Conservation (phyloP, 1,140 invertebrate species). For the Zophobas atratus region DNA sequence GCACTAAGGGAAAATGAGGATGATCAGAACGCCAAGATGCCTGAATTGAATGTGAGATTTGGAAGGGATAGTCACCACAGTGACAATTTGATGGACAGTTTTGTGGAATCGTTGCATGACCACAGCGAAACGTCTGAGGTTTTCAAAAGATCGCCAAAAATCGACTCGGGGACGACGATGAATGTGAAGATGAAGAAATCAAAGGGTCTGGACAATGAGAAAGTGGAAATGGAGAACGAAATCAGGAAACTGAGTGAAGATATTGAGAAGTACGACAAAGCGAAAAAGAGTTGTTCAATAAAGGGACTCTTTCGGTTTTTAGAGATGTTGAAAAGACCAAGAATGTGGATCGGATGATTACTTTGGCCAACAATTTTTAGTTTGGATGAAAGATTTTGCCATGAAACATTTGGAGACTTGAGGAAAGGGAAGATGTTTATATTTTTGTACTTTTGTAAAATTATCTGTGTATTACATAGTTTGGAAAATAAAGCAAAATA, state of each 20-base stretch:
- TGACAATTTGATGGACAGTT: conserved; percentile 51
- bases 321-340: conserved; percentile 47
- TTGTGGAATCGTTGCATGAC: conserved; percentile 6
- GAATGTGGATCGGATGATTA: conserved; percentile 29
- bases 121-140: conserved; percentile 32
- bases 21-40: conserved; percentile 6
- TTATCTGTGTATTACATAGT: neutral
- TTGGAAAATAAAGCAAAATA: too few relatives aligned
- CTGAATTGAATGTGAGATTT: conserved; percentile 14
- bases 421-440: conserved; percentile 13
- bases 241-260: conserved; percentile 53
- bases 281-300: conserved; percentile 52
- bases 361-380: conserved; percentile 36
- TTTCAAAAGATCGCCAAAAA: conserved; percentile 47
- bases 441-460: conserved; percentile 30
- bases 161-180: neutral
- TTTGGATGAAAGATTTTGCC: conserved; percentile 47
- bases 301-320: conserved; percentile 52
- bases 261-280: conserved; percentile 50
- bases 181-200: neutral
- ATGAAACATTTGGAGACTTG: conserved; percentile 15
- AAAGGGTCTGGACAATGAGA: conserved; percentile 33
- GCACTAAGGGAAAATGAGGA: conserved; percentile 54
- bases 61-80: neutral
- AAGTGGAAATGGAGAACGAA: conserved; percentile 50